Conservation (phyloP, 92 coral and sea anemone species). For the Umimayanthus chanpuru region DNA sequence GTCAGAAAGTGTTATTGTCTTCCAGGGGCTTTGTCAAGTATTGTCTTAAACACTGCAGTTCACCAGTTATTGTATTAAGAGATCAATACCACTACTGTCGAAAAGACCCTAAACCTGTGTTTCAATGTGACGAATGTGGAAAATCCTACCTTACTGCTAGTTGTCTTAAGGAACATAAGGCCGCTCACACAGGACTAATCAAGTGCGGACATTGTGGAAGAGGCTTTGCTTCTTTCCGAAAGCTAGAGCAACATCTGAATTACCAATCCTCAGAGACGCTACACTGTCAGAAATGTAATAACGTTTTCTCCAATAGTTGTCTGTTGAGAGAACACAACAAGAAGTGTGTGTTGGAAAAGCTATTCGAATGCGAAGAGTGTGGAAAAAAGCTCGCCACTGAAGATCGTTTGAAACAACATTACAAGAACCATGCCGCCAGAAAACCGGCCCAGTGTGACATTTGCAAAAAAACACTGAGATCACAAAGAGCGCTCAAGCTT, state of each 20-base stretch:
- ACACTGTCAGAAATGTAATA: not conserved
- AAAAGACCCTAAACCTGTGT: not conserved
- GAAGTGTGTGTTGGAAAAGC: not conserved
- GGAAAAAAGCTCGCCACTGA: not conserved
- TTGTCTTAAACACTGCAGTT: not conserved
- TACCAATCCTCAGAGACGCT: not conserved
- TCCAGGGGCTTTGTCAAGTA: not conserved
- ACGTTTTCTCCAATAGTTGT: not conserved
- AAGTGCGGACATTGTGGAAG: not conserved
- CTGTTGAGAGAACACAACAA: not conserved
- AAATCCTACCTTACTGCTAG: not conserved
- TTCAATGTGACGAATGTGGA: not conserved
- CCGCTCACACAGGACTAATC: not conserved
- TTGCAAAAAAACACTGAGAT: not conserved
- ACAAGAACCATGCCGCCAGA: not conserved
- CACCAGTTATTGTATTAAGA: not conserved
- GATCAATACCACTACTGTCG: not conserved
- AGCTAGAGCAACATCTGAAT: not conserved
- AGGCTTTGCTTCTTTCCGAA: not conserved
- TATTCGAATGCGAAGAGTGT: constrained; percentile 6
- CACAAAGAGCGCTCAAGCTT: not conserved
- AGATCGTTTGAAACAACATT: not conserved
- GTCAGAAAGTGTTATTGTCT: not conserved
- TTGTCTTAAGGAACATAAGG: not conserved
- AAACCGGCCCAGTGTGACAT: not conserved